phyloP scores from a whole-genome alignment of 2,797 vertebrate genomes.

The Chelonia mydas region DNA sequence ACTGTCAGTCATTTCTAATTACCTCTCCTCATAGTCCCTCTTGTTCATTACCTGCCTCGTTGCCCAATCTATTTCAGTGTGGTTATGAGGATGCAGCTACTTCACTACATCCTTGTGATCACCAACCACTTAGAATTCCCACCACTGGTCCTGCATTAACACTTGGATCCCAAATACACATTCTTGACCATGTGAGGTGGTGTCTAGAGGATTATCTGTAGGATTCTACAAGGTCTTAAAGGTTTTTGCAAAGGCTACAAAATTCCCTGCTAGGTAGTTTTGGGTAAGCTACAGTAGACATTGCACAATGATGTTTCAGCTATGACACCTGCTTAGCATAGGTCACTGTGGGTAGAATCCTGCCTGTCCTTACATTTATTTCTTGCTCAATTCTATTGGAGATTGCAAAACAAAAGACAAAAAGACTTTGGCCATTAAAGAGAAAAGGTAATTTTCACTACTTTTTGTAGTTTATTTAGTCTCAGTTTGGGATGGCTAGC shows the following conservation, averaged over 20 bases:
- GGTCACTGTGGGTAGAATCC: not conserved
- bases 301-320: not conserved
- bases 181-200: constrained; percentile 6
- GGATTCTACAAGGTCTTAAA: not conserved
- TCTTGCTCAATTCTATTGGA: fast-evolving
- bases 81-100: not conserved
- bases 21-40: not conserved
- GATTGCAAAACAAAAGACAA: fast-evolving
- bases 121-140: constrained; percentile 17
- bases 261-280: not conserved
- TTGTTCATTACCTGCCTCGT: not conserved
- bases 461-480: not conserved
- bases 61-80: not conserved
- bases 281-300: not conserved
- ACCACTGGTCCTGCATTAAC: not conserved
- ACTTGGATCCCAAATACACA: not conserved
- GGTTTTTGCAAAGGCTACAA: constrained; percentile 2
- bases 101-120: not conserved
- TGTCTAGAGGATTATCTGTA: not conserved
- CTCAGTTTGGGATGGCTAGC: not conserved
- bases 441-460: not conserved
- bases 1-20: not conserved
- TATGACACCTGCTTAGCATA: not conserved
- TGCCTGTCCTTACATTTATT: not conserved
- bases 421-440: not conserved